phyloP scores from a whole-genome alignment of 1,140 invertebrate genomes.

The Heliconius nattereri region DNA sequence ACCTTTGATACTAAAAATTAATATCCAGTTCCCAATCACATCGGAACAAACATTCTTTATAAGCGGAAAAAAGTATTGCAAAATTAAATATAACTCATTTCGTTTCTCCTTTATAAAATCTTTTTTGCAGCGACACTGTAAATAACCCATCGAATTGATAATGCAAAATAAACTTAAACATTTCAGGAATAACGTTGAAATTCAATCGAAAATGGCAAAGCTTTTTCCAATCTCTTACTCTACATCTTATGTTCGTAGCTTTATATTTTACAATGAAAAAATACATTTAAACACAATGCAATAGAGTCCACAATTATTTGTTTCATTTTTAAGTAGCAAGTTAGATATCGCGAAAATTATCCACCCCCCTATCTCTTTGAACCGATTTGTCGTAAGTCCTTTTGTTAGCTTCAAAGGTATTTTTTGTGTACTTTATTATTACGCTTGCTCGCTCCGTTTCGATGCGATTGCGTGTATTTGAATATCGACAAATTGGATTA shows the following conservation, averaged over 20 bases:
- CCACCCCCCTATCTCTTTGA: constrained; percentile 67
- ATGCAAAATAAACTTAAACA: constrained; percentile 29
- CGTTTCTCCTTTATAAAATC: constrained; percentile 64
- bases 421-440: constrained; percentile 70
- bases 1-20: constrained; percentile 43
- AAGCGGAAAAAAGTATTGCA: constrained; percentile 55
- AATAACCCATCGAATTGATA: constrained; percentile 59
- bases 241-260: not conserved
- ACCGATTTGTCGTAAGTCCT: constrained; percentile 67
- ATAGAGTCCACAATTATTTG: constrained; percentile 39
- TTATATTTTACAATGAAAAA: constrained; percentile 21
- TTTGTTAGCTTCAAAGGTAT: constrained; percentile 74
- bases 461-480: constrained; percentile 48
- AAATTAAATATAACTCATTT: constrained; percentile 76
- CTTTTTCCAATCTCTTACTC: not conserved
- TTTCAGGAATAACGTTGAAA: constrained; percentile 25
- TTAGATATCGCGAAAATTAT: constrained; percentile 73
- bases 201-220: constrained; percentile 28
- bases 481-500: constrained; percentile 31
- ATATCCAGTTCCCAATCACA: constrained; percentile 40
- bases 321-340: constrained; percentile 57
- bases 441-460: constrained; percentile 55
- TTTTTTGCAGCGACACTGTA: constrained; percentile 65
- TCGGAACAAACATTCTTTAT: constrained; percentile 49
- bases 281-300: constrained; percentile 15